Evolutionary conservation across 1,140 invertebrate species (phyloP).

Genomic region (Saccostrea glomerata): DNA sequence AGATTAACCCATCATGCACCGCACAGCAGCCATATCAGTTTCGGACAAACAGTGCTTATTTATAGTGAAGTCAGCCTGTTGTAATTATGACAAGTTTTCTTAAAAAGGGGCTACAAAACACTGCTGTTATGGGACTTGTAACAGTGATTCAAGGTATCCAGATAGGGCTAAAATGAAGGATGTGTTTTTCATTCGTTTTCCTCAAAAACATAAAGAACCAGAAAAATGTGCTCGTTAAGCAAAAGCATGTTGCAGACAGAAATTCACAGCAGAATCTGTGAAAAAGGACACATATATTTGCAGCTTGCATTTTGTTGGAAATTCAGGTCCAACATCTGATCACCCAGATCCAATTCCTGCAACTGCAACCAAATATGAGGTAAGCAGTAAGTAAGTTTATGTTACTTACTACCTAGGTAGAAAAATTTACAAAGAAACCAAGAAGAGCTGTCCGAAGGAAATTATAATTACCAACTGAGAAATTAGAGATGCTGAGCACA

Average conservation of each 20-base stretch:
- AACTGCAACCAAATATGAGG: conserved; percentile 35
- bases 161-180: conserved; percentile 52
- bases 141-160: conserved; percentile 55
- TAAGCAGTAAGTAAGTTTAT: not conserved
- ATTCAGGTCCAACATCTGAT: conserved; percentile 55
- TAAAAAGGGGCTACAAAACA: conserved; percentile 53
- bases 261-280: conserved; percentile 51
- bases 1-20: conserved; percentile 28
- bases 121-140: conserved; percentile 59
- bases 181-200: conserved; percentile 59
- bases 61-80: not conserved
- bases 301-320: conserved; percentile 58
- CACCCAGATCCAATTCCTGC: conserved; percentile 59
- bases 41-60: not conserved
- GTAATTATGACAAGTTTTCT: not conserved
- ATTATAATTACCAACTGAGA: not conserved
- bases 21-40: conserved; percentile 30
- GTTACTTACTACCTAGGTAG: not conserved
- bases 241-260: conserved; percentile 46
- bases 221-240: conserved; percentile 56
- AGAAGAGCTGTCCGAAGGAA: not conserved
- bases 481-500: not conserved
- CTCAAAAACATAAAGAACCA: conserved; percentile 47
- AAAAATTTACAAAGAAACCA: conserved; percentile 1
- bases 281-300: conserved; percentile 57